Evolutionary conservation across 92 coral and sea anemone genomes (phyloP).

Genomic region (Heliopora coerulea): DNA sequence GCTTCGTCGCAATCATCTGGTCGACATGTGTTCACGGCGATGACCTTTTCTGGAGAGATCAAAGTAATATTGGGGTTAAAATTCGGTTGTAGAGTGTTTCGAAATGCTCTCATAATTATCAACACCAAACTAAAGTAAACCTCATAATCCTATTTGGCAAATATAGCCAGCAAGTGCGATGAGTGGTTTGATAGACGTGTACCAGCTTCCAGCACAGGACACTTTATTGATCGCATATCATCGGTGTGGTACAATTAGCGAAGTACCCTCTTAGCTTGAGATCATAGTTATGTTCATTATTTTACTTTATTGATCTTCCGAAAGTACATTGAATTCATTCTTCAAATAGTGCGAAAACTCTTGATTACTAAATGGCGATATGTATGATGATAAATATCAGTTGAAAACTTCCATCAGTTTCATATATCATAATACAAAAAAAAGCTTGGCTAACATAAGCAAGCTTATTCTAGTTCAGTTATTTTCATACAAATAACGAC

Average conservation of each 20-base stretch:
- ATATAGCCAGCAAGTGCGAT: conserved; percentile 9
- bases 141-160: conserved; percentile 42
- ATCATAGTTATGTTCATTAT: conserved; percentile 30
- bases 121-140: conserved; percentile 42
- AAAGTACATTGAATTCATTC: conserved; percentile 38
- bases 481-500: too few species aligned
- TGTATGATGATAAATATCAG: conserved; percentile 4
- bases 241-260: neutral
- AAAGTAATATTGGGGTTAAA: conserved; percentile 38
- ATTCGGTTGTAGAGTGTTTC: conserved; percentile 8
- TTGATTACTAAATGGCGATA: conserved; percentile 35
- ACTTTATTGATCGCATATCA: neutral
- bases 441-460: too few species aligned
- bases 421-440: neutral
- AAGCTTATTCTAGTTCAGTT: too few species aligned
- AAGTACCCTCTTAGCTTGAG: conserved; percentile 26
- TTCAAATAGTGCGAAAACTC: conserved; percentile 39
- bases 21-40: conserved; percentile 21
- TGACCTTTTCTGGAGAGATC: conserved; percentile 46
- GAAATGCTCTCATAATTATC: conserved; percentile 31
- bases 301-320: conserved; percentile 36
- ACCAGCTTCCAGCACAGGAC: conserved; percentile 6
- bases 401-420: neutral
- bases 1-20: conserved; percentile 21
- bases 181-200: conserved; percentile 29